These are phyloP conservation scores for Ecliptopera silaceata DNA, from an alignment of 2,888 invertebrate species.

Conservation along the genomic window DNA sequence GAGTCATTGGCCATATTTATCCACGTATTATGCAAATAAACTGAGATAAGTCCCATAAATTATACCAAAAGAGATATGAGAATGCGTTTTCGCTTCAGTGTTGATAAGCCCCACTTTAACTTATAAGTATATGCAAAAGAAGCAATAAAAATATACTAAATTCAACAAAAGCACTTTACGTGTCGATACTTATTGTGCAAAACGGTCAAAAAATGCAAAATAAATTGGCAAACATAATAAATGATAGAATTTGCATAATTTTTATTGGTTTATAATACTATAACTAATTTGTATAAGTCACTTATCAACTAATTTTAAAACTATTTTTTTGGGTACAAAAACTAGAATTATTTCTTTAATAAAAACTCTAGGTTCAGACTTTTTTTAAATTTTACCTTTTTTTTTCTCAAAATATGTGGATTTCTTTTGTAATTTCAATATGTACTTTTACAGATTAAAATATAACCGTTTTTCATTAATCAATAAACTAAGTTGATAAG, in stretches of 20 bases:
- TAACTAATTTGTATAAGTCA: conserved; percentile 19
- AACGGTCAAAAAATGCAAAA: conserved; percentile 32
- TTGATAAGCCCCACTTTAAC: conserved; percentile 33
- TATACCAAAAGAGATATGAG: conserved; percentile 32
- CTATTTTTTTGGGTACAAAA: not conserved
- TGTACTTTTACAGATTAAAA: too few relatives aligned
- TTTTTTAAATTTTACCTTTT: too few relatives aligned
- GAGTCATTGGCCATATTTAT: conserved; percentile 22
- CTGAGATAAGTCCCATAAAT: conserved; percentile 38
- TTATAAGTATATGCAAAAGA: conserved; percentile 27
- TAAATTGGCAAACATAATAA: conserved; percentile 10
- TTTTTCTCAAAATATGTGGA: too few relatives aligned
- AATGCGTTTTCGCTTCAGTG: conserved; percentile 34
- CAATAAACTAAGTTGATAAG: too few relatives aligned
- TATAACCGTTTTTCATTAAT: too few relatives aligned
- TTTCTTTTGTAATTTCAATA: too few relatives aligned
- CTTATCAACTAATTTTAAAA: not conserved
- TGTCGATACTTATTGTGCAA: conserved; percentile 28
- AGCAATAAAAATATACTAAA: conserved; percentile 31
- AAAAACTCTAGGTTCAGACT: too few relatives aligned
- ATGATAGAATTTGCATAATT: conserved; percentile 8
- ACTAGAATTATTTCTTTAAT: not conserved
- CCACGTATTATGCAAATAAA: conserved; percentile 34
- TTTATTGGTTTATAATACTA: conserved; percentile 8
- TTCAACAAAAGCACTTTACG: conserved; percentile 34